A percentile compares a stretch with the other conserved stretches of the same genome.
phyloP scores from a whole-genome alignment of 2,797 vertebrate genomes.

The Borostomias antarcticus region DNA sequence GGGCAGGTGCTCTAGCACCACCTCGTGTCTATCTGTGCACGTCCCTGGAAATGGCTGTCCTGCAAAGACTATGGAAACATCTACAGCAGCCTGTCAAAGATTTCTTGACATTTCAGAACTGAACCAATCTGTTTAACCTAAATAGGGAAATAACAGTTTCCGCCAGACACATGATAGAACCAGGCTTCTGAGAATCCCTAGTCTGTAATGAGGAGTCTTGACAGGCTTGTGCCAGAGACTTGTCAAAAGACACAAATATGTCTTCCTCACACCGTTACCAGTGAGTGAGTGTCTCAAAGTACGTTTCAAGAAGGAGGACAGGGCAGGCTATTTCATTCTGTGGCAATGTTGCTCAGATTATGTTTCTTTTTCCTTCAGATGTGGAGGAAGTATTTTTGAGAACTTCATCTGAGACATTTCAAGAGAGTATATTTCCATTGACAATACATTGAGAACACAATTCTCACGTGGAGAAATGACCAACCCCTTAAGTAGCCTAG shows the following conservation, averaged over 20 bases:
- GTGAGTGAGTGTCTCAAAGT: slow-evolving; percentile 25
- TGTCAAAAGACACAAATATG: slow-evolving; percentile 56
- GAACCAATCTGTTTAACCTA: slow-evolving; percentile 2
- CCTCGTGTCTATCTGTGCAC: no score
- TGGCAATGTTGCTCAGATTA: neutral
- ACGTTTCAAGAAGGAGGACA: neutral
- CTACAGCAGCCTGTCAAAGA: no score
- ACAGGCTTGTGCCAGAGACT: slow-evolving; percentile 53
- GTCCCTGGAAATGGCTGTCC: neutral
- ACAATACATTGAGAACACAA: neutral
- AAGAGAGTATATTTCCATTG: neutral
- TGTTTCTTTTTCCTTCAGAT: neutral
- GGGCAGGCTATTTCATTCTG: neutral
- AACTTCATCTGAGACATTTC: neutral
- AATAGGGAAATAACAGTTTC: slow-evolving; percentile 19
- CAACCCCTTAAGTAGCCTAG: neutral
- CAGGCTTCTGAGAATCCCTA: neutral
- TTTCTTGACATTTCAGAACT: neutral
- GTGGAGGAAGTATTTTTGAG: neutral
- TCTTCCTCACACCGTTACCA: slow-evolving; percentile 57
- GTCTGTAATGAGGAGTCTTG: neutral
- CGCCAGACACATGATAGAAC: slow-evolving; percentile 36
- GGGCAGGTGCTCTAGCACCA: no score
- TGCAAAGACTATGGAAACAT: no score
- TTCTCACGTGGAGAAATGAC: no score